Evolutionary conservation across 2,888 invertebrate species (phyloP), one percentile per base, ranked within the genome.

Genomic region (Phlogophora meticulosa): DNA sequence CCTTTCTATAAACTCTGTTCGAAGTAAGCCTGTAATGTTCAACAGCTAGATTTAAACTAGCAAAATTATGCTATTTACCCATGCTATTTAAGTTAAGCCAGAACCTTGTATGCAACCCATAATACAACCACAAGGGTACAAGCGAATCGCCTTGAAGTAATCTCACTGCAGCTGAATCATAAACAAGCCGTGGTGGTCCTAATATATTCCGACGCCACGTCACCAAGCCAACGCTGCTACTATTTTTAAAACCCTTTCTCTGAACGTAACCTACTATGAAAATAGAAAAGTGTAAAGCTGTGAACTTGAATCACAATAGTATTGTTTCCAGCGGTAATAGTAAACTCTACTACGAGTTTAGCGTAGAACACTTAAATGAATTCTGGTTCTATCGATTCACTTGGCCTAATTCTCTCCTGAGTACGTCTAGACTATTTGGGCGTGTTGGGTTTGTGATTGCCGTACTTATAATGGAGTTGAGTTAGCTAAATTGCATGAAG

Each of bases 371-470:
- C 15, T 64, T 68, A 4, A 66, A 69, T 65, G 38, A 52, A 63
- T 61, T 76, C 70, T 63, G 68, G 63, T 76, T 55, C 61, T 87
- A 91, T 91, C 85, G 90, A 90, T 90, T 89, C 87, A 83, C 82
- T 73, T 88, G 88, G 70, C 89, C 90, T 83, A 87, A 86, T 90
- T 90, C 85, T 57, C 55, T 58, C 46, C 59, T 62, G 65, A 78
- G 78, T 81, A 74, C 72, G 80, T 81, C 86, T 87, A 87, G 88
- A 86, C 87, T 72, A 68, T 79, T 77, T 75, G 57, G 76, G 69
- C 59, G 74, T 72, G 72, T 56, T 63, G 42, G 11, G 53, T 69
- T 66, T 65, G 59, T 56, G 53, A 49, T 70, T 65, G 70, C 28
- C 68, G 38, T 56, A 56, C 72, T 67, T 69, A 63, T 68, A 69